A percentile compares a stretch with the other conserved stretches of the same genome.
Conservation (phyloP, 2,113 vertebrate genomes). For the Chloebia gouldiae region DNA sequence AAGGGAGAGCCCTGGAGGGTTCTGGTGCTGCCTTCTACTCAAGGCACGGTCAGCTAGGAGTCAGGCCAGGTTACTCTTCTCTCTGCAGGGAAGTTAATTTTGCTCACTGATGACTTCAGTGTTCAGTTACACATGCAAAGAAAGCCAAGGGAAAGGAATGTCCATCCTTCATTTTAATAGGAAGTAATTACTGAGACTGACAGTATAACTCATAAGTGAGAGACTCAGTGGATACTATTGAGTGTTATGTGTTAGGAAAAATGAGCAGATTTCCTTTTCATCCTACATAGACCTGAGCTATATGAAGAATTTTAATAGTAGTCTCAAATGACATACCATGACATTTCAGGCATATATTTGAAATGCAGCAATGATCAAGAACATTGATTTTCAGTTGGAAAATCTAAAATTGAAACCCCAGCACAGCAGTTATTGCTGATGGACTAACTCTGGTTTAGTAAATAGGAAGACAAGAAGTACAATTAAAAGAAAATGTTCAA, state of each 20-base stretch:
- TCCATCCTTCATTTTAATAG: background rate
- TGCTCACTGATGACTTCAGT: background rate
- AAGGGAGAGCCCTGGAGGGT: background rate
- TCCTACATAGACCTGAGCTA: background rate
- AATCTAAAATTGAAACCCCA: background rate
- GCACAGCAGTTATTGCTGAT: background rate
- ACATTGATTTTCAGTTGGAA: background rate
- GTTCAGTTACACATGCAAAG: background rate
- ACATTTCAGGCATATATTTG: background rate
- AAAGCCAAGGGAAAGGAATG: background rate
- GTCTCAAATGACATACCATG: background rate
- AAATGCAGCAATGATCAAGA: background rate
- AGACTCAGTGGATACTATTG: background rate
- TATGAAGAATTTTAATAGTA: background rate
- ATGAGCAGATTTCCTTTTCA: background rate
- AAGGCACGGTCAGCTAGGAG: background rate
- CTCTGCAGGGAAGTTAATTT: background rate
- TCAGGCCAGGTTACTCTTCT: background rate
- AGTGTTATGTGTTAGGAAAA: background rate
- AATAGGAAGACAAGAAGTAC: background rate
- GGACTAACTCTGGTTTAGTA: background rate
- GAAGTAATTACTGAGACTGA: background rate
- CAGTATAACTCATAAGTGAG: background rate
- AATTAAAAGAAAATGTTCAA: background rate
- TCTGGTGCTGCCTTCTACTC: background rate